Evolutionary conservation across 2,797 vertebrate species (phyloP).

Genomic region (Aldrovandia affinis): DNA sequence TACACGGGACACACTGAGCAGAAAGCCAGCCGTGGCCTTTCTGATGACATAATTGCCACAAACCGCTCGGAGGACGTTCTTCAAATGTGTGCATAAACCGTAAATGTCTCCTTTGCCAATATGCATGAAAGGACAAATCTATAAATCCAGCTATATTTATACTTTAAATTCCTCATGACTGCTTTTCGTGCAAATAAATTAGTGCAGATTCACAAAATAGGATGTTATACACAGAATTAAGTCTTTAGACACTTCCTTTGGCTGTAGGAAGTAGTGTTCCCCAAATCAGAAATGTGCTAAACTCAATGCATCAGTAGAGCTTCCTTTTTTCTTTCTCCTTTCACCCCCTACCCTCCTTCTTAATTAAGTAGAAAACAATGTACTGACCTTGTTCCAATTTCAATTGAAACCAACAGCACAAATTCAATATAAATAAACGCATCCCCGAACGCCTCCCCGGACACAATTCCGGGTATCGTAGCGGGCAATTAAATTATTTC

Average conservation of each 20-base stretch:
- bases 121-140: not conserved
- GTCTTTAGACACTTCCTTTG: not conserved
- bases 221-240: not conserved
- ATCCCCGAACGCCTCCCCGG: constrained; percentile 28
- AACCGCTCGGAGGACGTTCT: not conserved
- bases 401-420: constrained; percentile 29
- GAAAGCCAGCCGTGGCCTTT: no score
- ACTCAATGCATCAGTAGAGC: constrained; percentile 14
- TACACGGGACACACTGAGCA: not conserved
- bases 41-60: no score
- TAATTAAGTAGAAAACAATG: constrained; percentile 45
- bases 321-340: not conserved
- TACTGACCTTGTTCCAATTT: constrained; percentile 41
- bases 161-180: not conserved
- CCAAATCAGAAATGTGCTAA: constrained; percentile 30
- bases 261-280: constrained; percentile 1
- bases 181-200: not conserved
- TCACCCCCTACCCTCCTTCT: constrained; percentile 28
- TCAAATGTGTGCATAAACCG: not conserved
- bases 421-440: constrained; percentile 48
- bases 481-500: constrained; percentile 51
- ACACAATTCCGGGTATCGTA: constrained; percentile 35
- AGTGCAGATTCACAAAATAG: not conserved
- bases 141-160: not conserved
- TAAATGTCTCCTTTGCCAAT: not conserved